Percentiles rank a stretch among this genome's conserved stretches.
Evolutionary conservation across 2,888 invertebrate genomes (phyloP).

Genomic region (Aelia acuminata): DNA sequence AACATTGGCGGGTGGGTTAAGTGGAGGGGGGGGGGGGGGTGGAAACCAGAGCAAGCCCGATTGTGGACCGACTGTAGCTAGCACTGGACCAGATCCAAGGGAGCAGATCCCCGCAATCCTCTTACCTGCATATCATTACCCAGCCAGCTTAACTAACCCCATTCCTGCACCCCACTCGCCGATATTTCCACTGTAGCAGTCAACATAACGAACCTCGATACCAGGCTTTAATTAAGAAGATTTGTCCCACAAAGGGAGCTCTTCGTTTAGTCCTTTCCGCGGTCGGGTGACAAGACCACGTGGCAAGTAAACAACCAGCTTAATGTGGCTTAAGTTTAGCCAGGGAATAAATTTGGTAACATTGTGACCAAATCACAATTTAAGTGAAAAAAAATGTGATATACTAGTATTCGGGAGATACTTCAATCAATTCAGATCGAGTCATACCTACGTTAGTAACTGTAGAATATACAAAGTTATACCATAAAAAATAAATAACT

Average conservation of each 20-base stretch:
- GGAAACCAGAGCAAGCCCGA: neutral
- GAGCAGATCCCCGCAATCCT: neutral
- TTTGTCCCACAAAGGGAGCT: neutral
- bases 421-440: no score
- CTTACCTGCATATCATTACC: conserved; percentile 37
- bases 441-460: no score
- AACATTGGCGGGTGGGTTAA: neutral
- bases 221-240: conserved; percentile 16
- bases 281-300: neutral
- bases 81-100: conserved; percentile 20
- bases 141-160: neutral
- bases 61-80: neutral
- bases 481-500: no score
- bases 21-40: neutral
- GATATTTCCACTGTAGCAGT: neutral
- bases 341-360: neutral
- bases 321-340: neutral
- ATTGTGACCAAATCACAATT: no score
- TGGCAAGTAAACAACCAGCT: neutral
- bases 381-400: no score
- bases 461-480: no score
- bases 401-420: no score
- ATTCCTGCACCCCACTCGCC: neutral
- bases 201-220: neutral
- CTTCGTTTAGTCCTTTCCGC: neutral